phyloP scores from a whole-genome alignment of 2,113 vertebrate genomes.

The Erpornis zantholeuca region DNA sequence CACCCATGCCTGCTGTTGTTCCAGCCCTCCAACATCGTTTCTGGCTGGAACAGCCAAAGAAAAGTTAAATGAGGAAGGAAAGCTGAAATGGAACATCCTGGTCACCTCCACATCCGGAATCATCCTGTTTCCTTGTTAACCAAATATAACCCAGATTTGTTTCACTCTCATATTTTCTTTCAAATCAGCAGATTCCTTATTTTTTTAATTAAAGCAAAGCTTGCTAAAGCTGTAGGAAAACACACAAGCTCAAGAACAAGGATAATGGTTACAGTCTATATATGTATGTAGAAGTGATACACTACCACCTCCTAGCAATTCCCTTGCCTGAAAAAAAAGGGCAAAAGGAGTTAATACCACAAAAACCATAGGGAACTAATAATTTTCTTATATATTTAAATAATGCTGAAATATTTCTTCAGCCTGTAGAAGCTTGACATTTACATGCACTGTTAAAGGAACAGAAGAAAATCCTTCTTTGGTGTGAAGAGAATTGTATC shows the following conservation, averaged over 20 bases:
- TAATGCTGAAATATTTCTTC: not conserved
- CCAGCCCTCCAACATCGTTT: not conserved
- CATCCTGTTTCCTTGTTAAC: constrained; percentile 4
- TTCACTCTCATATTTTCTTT: constrained; percentile 14
- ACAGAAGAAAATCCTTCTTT: not conserved
- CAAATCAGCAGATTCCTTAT: not conserved
- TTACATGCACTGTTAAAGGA: not conserved
- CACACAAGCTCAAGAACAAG: not conserved
- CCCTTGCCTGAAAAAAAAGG: not conserved
- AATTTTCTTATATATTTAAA: not conserved
- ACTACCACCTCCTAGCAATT: not conserved
- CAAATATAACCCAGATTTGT: constrained; percentile 29
- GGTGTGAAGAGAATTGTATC: not conserved
- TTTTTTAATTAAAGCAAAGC: not conserved
- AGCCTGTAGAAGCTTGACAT: not conserved
- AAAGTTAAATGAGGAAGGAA: constrained; percentile 58
- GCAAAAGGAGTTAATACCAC: not conserved
- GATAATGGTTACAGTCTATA: not conserved
- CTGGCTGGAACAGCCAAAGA: constrained; percentile 1
- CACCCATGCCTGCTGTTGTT: not conserved
- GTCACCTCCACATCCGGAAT: constrained; percentile 30
- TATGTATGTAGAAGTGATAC: not conserved
- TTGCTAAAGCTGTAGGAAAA: not conserved
- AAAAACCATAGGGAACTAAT: not conserved
- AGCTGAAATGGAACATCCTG: constrained; percentile 51